phyloP scores from a whole-genome alignment of 2,113 vertebrate species.

The Rhea pennata region DNA sequence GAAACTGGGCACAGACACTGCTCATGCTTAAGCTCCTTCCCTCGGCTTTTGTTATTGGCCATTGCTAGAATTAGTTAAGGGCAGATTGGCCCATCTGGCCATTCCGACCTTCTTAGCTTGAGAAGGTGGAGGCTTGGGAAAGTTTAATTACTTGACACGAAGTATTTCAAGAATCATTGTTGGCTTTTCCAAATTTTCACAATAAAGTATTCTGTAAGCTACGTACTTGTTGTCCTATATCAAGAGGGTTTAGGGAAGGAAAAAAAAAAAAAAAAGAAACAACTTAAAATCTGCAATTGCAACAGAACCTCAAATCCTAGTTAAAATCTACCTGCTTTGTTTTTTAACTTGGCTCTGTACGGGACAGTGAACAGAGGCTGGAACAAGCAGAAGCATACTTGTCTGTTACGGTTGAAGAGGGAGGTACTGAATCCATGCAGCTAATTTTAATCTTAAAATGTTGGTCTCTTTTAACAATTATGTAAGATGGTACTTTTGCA shows the following conservation, averaged over 20 bases:
- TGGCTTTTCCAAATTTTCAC: background rate
- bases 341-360: background rate
- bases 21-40: background rate
- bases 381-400: background rate
- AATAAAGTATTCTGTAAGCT: background rate
- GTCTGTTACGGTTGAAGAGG: background rate
- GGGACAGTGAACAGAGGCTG: background rate
- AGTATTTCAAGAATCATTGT: background rate
- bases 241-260: background rate
- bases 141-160: background rate
- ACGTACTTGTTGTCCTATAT: background rate
- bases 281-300: background rate
- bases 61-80: background rate
- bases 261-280: background rate
- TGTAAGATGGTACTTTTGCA: background rate
- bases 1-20: background rate
- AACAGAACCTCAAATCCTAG: background rate
- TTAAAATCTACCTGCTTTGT: background rate
- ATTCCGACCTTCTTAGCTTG: background rate
- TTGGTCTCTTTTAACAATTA: background rate
- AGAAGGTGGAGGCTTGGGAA: background rate
- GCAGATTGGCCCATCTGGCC: background rate
- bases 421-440: fast-evolving
- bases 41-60: background rate
- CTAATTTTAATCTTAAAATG: background rate